Evolutionary conservation across 1,140 invertebrate genomes (phyloP).

Genomic region (Drepana arcuata): DNA sequence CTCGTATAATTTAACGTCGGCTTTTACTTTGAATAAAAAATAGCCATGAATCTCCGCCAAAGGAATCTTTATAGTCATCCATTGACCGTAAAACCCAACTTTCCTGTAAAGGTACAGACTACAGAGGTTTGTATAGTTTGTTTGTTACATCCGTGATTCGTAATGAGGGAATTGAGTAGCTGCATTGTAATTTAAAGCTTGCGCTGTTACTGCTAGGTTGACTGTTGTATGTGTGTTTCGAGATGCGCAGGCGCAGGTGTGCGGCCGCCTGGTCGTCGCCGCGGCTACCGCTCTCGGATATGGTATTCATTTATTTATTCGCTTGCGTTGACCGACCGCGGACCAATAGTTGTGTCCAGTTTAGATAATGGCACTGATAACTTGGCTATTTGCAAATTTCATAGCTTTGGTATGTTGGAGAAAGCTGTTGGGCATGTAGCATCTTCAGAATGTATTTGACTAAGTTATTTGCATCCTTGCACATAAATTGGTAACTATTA

Average conservation of each 20-base stretch:
- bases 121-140: constrained; percentile 66
- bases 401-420: too few relatives aligned
- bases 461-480: too few relatives aligned
- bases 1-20: too few relatives aligned
- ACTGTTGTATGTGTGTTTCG: constrained; percentile 12
- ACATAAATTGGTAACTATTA: too few relatives aligned
- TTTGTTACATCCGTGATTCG: constrained; percentile 65
- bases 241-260: constrained; percentile 66
- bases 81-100: constrained; percentile 49
- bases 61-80: constrained; percentile 40
- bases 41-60: constrained; percentile 30
- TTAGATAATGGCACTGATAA: too few relatives aligned
- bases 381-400: too few relatives aligned
- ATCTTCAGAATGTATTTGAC: too few relatives aligned
- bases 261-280: constrained; percentile 62
- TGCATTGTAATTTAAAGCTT: constrained; percentile 10
- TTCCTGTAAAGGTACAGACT: constrained; percentile 61
- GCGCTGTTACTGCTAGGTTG: constrained; percentile 2
- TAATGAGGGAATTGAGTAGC: constrained; percentile 41
- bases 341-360: too few relatives aligned
- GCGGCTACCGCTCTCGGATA: constrained; percentile 57
- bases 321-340: constrained; percentile 52
- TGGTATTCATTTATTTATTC: constrained; percentile 70
- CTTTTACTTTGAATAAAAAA: constrained; percentile 36
- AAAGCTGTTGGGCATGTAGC: too few relatives aligned